A percentile compares a stretch with the other conserved stretches of the same genome.
These are phyloP conservation scores for Caiman crocodilus DNA, from an alignment of 2,797 vertebrate species.

Conservation along the genomic window DNA sequence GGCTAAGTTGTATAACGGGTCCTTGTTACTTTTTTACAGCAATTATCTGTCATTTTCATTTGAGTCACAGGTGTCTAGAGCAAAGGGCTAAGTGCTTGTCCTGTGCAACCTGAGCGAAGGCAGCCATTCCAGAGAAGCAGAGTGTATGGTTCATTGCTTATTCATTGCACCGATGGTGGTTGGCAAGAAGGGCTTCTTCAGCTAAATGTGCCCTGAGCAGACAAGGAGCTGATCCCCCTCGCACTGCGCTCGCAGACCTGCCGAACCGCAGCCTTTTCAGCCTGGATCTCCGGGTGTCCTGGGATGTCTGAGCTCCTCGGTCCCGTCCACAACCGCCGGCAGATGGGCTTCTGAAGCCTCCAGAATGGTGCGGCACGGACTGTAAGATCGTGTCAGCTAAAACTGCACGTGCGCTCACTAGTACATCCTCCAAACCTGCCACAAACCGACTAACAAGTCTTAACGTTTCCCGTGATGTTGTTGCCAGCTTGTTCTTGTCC, in stretches of 20 bases:
- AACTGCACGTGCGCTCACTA: accelerated
- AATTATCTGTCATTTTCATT: background rate
- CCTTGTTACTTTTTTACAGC: background rate
- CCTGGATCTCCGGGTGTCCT: background rate
- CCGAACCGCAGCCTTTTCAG: background rate
- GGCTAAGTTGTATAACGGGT: background rate
- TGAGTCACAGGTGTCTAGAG: background rate
- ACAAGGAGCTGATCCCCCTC: background rate
- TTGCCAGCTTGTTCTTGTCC: background rate
- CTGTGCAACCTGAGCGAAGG: background rate
- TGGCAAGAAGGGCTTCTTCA: background rate
- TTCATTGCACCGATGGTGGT: accelerated
- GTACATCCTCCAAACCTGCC: background rate
- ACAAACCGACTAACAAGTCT: background rate
- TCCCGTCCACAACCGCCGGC: background rate
- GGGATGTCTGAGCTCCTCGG: background rate
- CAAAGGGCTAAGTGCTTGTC: accelerated
- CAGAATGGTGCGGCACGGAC: background rate
- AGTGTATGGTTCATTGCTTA: background rate
- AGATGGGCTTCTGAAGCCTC: background rate
- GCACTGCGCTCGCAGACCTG: background rate
- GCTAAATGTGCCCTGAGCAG: background rate
- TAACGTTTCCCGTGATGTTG: slow-evolving; percentile 1
- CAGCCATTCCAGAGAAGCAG: too few species aligned
- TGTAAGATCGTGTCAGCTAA: background rate